Evolutionary conservation across 1,140 invertebrate genomes (phyloP).

Genomic region (Scaptomyza graminum): DNA sequence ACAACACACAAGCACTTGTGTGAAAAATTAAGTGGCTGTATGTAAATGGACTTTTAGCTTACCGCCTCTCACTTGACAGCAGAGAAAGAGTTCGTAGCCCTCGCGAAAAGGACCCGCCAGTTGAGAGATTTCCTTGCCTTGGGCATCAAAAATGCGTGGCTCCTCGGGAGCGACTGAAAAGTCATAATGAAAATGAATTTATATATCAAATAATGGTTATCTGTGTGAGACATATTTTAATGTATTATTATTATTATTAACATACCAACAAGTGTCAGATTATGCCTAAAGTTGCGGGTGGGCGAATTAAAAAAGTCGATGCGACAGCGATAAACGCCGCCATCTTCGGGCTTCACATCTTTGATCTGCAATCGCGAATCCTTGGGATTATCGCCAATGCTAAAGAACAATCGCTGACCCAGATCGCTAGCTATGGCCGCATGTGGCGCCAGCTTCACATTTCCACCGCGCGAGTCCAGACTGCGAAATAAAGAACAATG

Average conservation of each 20-base stretch:
- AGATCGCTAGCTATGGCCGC: slow-evolving; percentile 90
- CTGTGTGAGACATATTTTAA: background rate
- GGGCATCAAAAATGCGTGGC: slow-evolving; percentile 91
- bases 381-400: slow-evolving; percentile 88
- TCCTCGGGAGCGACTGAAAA: slow-evolving; percentile 90
- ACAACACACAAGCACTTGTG: background rate
- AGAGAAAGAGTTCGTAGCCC: slow-evolving; percentile 90
- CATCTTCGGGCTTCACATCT: slow-evolving; percentile 89
- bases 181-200: slow-evolving; percentile 18
- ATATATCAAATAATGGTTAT: background rate
- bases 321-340: slow-evolving; percentile 92
- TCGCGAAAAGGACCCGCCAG: slow-evolving; percentile 92
- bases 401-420: slow-evolving; percentile 90
- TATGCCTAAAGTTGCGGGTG: slow-evolving; percentile 92
- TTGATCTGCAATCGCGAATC: slow-evolving; percentile 89
- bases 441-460: slow-evolving; percentile 87
- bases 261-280: slow-evolving; percentile 93
- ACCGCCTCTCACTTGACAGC: slow-evolving; percentile 94
- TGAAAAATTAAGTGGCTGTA: background rate
- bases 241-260: slow-evolving; percentile 16
- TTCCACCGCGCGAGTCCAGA: slow-evolving; percentile 89
- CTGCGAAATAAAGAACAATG: slow-evolving; percentile 82
- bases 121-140: slow-evolving; percentile 90
- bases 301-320: slow-evolving; percentile 94
- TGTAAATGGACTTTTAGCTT: slow-evolving; percentile 74